A percentile compares a stretch with the other conserved stretches of the same genome.
Conservation (phyloP, 2,113 vertebrate genomes). For the Cromileptes altivelis region DNA sequence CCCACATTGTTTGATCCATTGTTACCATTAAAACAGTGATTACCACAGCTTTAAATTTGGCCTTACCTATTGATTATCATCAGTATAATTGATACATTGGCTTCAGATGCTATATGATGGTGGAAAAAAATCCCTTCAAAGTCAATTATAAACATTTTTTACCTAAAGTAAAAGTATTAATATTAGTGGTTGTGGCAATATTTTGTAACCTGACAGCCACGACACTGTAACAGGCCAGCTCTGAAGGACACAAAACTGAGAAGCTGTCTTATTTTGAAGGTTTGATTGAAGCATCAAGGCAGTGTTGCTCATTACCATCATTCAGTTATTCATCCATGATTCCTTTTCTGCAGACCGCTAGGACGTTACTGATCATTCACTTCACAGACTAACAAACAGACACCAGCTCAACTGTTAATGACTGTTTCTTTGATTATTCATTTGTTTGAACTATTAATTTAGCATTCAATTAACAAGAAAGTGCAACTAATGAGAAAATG, state of each 20-base stretch:
- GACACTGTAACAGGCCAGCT: neutral
- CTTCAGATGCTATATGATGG: too few relatives aligned
- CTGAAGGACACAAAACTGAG: neutral
- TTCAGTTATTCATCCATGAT: constrained; percentile 13
- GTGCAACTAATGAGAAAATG: neutral
- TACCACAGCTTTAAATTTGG: too few relatives aligned
- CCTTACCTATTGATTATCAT: too few relatives aligned
- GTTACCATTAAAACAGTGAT: too few relatives aligned
- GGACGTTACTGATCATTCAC: constrained; percentile 5
- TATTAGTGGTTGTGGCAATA: neutral
- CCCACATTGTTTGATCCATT: too few relatives aligned
- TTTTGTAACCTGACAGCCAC: neutral
- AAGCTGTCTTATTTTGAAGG: constrained; percentile 8
- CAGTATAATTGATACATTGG: too few relatives aligned
- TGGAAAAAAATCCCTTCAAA: too few relatives aligned
- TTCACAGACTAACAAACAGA: constrained; percentile 27
- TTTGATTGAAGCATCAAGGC: constrained; percentile 1
- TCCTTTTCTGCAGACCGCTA: neutral
- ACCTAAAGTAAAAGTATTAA: too few relatives aligned
- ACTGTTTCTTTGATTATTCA: constrained; percentile 29
- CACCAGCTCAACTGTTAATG: constrained; percentile 10
- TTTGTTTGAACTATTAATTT: constrained; percentile 28
- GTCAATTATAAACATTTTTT: too few relatives aligned
- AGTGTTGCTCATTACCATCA: constrained; percentile 4
- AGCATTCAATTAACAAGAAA: constrained; percentile 8